Evolutionary conservation across 2,797 vertebrate genomes (phyloP).

Genomic region (Girardinus metallicus): DNA sequence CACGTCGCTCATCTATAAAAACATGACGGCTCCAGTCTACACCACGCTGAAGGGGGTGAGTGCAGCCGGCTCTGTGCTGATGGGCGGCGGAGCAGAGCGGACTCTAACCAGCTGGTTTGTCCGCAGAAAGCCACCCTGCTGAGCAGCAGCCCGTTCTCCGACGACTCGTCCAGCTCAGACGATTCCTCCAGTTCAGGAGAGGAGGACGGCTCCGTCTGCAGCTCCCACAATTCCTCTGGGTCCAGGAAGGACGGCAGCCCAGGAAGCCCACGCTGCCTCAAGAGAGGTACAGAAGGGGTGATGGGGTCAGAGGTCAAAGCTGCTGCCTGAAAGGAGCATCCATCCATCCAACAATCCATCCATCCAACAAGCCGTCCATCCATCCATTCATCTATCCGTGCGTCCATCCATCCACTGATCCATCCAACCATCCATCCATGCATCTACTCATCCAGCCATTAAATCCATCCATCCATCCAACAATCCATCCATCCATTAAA

Average conservation of each 20-base stretch:
- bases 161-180: conserved; percentile 92
- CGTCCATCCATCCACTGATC: too few species aligned
- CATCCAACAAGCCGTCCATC: not conserved
- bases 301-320: not conserved
- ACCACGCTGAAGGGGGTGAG: conserved; percentile 94
- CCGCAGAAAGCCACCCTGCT: conserved; percentile 92
- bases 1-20: conserved; percentile 93
- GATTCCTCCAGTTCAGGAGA: conserved; percentile 94
- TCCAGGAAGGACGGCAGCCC: conserved; percentile 85
- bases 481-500: not conserved
- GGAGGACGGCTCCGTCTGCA: conserved; percentile 87
- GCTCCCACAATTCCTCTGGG: conserved; percentile 87
- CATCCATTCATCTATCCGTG: too few species aligned
- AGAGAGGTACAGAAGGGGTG: conserved; percentile 83
- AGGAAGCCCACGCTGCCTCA: conserved; percentile 89
- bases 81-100: not conserved
- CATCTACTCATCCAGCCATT: too few species aligned
- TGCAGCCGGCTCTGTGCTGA: not conserved
- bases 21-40: conserved; percentile 92
- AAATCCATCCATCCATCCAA: not conserved
- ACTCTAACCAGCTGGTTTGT: not conserved
- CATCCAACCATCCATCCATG: too few species aligned
- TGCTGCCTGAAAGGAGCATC: not conserved
- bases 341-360: not conserved
- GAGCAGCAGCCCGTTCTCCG: conserved; percentile 89